Percentiles rank a stretch among this genome's conserved stretches.
Evolutionary conservation across 2,888 invertebrate species (phyloP).

Genomic region (Ophonus ardosiacus): DNA sequence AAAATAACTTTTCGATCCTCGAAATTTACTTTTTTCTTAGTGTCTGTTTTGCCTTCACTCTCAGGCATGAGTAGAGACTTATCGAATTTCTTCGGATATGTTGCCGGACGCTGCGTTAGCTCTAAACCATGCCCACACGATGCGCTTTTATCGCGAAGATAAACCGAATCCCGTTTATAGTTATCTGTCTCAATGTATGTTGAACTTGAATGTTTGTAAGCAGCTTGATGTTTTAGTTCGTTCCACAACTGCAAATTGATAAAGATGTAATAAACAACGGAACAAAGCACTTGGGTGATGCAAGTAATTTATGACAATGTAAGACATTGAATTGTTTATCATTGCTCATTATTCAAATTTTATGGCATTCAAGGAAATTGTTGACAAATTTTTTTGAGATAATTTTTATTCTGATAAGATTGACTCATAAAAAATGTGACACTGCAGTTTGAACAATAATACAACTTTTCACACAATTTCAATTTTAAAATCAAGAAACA

Average conservation of each 20-base stretch:
- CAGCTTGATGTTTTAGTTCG: constrained; percentile 81
- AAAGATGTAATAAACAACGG: constrained; percentile 10
- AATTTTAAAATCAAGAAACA: no score
- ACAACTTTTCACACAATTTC: no score
- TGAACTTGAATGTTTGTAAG: constrained; percentile 74
- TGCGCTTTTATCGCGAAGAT: constrained; percentile 87
- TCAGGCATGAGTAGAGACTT: constrained; percentile 50
- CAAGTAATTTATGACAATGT: neutral
- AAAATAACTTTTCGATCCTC: constrained; percentile 68
- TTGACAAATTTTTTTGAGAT: neutral
- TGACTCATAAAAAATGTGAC: neutral
- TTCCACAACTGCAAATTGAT: constrained; percentile 82
- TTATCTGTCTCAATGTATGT: constrained; percentile 72
- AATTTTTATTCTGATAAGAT: neutral
- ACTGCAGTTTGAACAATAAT: neutral
- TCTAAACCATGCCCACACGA: constrained; percentile 88
- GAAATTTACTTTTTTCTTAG: constrained; percentile 73
- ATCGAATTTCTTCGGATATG: constrained; percentile 70
- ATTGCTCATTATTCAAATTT: neutral
- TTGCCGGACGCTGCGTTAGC: constrained; percentile 83
- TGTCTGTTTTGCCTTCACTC: constrained; percentile 51
- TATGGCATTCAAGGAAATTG: neutral
- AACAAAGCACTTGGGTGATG: constrained; percentile 11
- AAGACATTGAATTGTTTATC: neutral
- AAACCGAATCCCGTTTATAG: constrained; percentile 75